Evolutionary conservation across 2,888 invertebrate species (phyloP), one percentile per base, ranked within the genome.

Genomic region (Drosophila colorata): DNA sequence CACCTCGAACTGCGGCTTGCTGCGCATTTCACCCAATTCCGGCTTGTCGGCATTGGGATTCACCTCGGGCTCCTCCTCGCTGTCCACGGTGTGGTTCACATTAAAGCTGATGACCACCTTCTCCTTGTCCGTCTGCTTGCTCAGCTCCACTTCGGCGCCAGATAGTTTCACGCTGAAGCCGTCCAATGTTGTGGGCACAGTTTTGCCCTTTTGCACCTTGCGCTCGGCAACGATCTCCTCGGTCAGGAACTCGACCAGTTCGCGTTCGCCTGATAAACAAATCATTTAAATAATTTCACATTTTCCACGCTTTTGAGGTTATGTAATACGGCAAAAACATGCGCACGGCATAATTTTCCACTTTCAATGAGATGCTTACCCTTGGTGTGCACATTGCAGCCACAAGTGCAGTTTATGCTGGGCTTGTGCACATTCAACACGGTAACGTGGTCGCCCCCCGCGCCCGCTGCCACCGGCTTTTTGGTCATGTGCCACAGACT

Each of bases 191-290:
- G 95, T 93, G 0, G 98, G 96, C 76, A 97, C 93, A 0, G 94
- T 93, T 91, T 96, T 95, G 14, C 95, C 91, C 90, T 96, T 96
- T 88, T 95, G 96, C 2, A 96, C 95, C 90, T 97, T 97, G 80
- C 96, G 95, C 91, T 99, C 99, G 0, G 97, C 96, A 25, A 96
- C 94, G 72, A 99, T 98, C 93, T 99, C 99, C 89, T 99, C 98
- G 1, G 96, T 95, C 25, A 99, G 93, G 90, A 98, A 99, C 90
- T 97, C 97, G 0, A 97, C 96, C 51, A 99, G 93, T 90, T 98
- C 97, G 76, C 95, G 94, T 91, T 97, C 97, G 84, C 96, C 97
- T 97, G 84, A 71, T 31, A 9, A 28, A 67, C 11, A 43, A 48
- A 51, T 23, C 37, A 58, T 56, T 35, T 9, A n/a, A n/a, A 11